Evolutionary conservation across 2,888 invertebrate species (phyloP).

Genomic region (Hetaerina titia): DNA sequence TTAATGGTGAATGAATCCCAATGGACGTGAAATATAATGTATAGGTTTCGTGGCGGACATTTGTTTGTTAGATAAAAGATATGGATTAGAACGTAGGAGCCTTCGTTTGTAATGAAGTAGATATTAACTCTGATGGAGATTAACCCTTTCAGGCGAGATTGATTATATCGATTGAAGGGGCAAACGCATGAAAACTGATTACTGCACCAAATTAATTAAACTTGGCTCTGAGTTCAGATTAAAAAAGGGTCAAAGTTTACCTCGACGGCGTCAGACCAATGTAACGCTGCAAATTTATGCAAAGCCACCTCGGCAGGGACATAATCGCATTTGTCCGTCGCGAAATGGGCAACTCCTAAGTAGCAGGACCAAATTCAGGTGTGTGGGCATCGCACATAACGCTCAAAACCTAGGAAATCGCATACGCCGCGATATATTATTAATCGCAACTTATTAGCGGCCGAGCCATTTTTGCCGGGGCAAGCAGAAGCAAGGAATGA

Average conservation of each 20-base stretch:
- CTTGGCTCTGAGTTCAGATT: background rate
- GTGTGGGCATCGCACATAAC: background rate
- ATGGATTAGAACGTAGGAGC: no score
- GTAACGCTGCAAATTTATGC: background rate
- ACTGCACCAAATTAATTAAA: background rate
- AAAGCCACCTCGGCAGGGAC: background rate
- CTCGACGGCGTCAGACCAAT: background rate
- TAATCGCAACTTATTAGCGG: slow-evolving; percentile 11
- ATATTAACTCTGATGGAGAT: no score
- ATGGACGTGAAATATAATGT: no score
- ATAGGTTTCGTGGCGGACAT: background rate
- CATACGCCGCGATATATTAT: background rate
- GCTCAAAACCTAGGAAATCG: background rate
- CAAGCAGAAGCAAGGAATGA: background rate
- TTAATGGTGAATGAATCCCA: no score
- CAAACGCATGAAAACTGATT: background rate
- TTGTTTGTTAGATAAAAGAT: background rate
- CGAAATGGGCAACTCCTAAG: background rate
- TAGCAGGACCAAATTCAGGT: background rate
- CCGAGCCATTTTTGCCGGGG: background rate
- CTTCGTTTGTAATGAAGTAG: no score
- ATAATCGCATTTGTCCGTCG: background rate
- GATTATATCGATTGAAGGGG: no score
- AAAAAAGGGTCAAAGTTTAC: background rate
- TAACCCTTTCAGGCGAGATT: no score